Percentiles rank a stretch among this genome's conserved stretches.
Conservation (phyloP, 53 echinoderm and acorn worm genomes). For the Pentamera pediparva region DNA sequence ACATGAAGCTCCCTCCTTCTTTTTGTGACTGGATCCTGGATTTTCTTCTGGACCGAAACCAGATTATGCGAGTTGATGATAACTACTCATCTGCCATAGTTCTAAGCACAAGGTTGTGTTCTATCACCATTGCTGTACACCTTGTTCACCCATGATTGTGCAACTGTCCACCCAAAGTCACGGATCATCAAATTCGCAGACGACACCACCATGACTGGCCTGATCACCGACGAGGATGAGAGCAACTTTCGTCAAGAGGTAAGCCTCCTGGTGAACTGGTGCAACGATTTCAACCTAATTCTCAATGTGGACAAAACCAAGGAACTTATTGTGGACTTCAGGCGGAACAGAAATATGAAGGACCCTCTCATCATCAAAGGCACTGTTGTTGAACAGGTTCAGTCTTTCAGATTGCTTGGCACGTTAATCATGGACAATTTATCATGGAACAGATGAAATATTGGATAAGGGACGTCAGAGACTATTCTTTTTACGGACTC, state of each 20-base stretch:
- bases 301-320: slow-evolving; percentile 31
- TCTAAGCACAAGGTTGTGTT: too few relatives aligned
- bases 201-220: slow-evolving; percentile 11
- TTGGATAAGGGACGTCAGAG: too few relatives aligned
- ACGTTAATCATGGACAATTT: background rate
- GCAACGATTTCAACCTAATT: slow-evolving; percentile 7
- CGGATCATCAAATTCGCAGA: slow-evolving; percentile 2
- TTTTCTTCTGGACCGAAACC: too few relatives aligned
- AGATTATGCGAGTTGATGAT: too few relatives aligned
- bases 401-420: slow-evolving; percentile 3
- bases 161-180: background rate
- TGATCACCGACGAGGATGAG: background rate
- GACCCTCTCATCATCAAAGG: background rate
- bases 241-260: slow-evolving; percentile 9
- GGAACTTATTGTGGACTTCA: slow-evolving; percentile 21
- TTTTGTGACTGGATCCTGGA: too few relatives aligned
- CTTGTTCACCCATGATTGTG: too few relatives aligned
- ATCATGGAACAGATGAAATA: background rate
- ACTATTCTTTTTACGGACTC: too few relatives aligned
- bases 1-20: too few relatives aligned
- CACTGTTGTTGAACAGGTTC: background rate
- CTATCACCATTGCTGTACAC: too few relatives aligned
- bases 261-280: background rate
- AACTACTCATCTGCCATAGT: too few relatives aligned
- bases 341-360: slow-evolving; percentile 12